phyloP scores from a whole-genome alignment of 1,140 invertebrate genomes.

The Zaprionus nigranus region DNA sequence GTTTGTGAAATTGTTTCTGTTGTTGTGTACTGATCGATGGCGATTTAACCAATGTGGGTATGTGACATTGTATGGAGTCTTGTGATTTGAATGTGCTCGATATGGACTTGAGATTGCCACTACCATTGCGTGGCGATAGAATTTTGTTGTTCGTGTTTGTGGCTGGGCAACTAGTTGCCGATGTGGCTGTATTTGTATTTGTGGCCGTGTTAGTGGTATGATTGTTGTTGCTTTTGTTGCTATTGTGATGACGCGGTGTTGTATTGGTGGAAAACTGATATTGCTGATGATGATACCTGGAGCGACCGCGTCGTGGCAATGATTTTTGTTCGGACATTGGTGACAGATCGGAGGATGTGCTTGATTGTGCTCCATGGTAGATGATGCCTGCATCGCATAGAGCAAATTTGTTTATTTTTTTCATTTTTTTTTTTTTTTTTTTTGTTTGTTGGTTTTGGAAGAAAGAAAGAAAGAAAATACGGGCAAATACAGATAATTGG shows the following conservation, averaged over 20 bases:
- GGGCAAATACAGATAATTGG: slow-evolving; percentile 65
- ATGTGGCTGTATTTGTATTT: slow-evolving; percentile 67
- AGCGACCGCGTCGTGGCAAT: slow-evolving; percentile 88
- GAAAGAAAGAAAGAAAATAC: slow-evolving; percentile 71
- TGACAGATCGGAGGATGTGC: slow-evolving; percentile 91
- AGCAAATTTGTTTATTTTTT: slow-evolving; percentile 32
- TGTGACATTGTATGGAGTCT: slow-evolving; percentile 84
- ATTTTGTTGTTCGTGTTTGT: slow-evolving; percentile 59
- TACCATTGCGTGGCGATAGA: slow-evolving; percentile 75
- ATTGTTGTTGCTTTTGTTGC: slow-evolving; percentile 79
- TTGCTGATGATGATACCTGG: slow-evolving; percentile 87
- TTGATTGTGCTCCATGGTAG: slow-evolving; percentile 90
- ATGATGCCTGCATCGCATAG: slow-evolving; percentile 87
- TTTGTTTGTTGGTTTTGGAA: slow-evolving; percentile 43
- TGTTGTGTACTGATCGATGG: slow-evolving; percentile 83
- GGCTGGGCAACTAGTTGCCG: slow-evolving; percentile 51
- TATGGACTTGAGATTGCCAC: slow-evolving; percentile 80
- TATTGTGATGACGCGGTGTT: slow-evolving; percentile 84
- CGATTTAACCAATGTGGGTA: slow-evolving; percentile 83
- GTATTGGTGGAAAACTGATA: slow-evolving; percentile 85
- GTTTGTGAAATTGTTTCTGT: slow-evolving; percentile 77
- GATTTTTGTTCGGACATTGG: slow-evolving; percentile 92
- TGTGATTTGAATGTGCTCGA: slow-evolving; percentile 84
- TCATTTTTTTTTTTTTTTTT: slow-evolving; percentile 27
- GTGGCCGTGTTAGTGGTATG: slow-evolving; percentile 62